Base-by-base conservation (phyloP, 2,797 vertebrate species). In the Microcaecilia unicolor region DNA sequence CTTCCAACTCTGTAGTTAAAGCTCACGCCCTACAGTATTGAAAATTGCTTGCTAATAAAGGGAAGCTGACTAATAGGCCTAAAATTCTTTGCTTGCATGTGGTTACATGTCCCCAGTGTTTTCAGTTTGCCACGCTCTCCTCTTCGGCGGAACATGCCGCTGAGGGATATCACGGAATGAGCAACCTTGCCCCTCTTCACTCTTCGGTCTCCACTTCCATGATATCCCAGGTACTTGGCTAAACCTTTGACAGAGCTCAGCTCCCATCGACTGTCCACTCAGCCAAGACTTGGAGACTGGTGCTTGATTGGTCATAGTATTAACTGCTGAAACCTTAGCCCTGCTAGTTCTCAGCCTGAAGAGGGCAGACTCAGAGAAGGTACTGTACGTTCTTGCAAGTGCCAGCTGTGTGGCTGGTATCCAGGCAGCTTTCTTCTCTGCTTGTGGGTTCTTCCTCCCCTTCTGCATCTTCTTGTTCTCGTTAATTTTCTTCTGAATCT, bases 101-200 rank as follows among this genome's bases (percentile, higher is more conserved):
- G 23, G 10, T 50, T 23, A 28, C 17, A 14, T 11, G 14, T 31
- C 33, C 20, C 31, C 46, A 14, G 28, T 8, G 24, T 38, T 62
- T 22, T 83, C 79, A 9, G 42, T 56, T 26, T 74, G 71, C 86
- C 86, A 89, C 8, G 86, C 86, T 31, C 47, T 82, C 42, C 78
- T 83, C 46, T 83, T 87, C 18, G 80, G 46, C 3, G 79, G 82
- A 27, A 75, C 24, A 10, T 71, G 63, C 4, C 13, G 25, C 10
- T 5, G 21, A 15, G 28, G 31, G 8, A 18, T 17, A 3, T 67
- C 55, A 19, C 18, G 42, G 6, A 45, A 18, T 6, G 15, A 15
- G 3, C 46, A 23, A 27, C 59, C 61, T 3, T 47, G 33, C 21
- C 66, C 69, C 14, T 83, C 80, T 34, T 79, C 70, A 18, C 77